A percentile compares a stretch with the other conserved stretches of the same genome.
These are phyloP conservation scores for Pandemis corylana DNA, from an alignment of 2,888 invertebrate species.

Conservation along the genomic window DNA sequence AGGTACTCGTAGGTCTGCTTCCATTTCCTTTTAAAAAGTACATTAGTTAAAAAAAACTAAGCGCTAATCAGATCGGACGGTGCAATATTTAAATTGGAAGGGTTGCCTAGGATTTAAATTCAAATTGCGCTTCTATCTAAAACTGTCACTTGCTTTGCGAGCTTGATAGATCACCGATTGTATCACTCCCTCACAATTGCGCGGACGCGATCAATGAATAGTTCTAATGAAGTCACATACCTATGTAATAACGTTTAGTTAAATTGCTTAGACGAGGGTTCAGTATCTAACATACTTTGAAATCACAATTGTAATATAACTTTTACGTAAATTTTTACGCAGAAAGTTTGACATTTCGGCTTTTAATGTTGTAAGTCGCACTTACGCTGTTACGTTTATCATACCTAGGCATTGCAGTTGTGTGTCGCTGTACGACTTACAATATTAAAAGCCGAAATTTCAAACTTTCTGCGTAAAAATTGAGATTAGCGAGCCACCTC, in stretches of 20 bases:
- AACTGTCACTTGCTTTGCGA: constrained; percentile 67
- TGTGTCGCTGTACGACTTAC: too few species aligned
- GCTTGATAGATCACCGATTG: constrained; percentile 77
- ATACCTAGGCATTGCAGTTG: too few species aligned
- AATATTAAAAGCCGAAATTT: neutral
- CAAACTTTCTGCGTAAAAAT: neutral
- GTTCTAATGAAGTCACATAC: constrained; percentile 8
- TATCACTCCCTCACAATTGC: constrained; percentile 54
- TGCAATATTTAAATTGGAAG: constrained; percentile 24
- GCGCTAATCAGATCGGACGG: neutral
- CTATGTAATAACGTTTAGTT: neutral
- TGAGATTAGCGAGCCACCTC: neutral
- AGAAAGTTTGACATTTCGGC: too few species aligned
- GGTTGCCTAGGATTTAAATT: constrained; percentile 69
- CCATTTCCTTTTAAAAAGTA: too few species aligned
- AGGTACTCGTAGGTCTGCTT: too few species aligned
- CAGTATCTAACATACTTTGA: too few species aligned
- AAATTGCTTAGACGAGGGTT: too few species aligned
- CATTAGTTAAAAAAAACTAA: neutral
- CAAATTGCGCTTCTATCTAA: constrained; percentile 76
- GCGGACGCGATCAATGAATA: constrained; percentile 12
- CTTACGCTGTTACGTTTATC: too few species aligned
- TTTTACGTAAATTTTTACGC: too few species aligned
- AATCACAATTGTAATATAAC: too few species aligned
- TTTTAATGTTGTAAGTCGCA: too few species aligned